These are phyloP conservation scores for Philereme transversata DNA, from an alignment of 2,888 invertebrate species.

Conservation along the genomic window DNA sequence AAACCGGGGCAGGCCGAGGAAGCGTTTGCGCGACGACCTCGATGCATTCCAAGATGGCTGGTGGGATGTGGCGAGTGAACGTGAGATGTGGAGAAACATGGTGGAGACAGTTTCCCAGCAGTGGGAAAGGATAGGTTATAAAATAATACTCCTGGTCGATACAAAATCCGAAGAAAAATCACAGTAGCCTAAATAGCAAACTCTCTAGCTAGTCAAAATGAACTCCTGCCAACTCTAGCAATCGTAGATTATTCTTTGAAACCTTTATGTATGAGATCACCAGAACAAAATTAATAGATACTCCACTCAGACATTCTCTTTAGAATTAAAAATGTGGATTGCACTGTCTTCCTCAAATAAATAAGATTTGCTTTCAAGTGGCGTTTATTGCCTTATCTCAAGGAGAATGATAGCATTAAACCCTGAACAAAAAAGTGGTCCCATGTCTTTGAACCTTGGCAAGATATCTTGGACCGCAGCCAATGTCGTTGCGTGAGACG, in stretches of 20 bases:
- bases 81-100: no score
- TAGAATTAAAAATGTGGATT: slow-evolving; percentile 60
- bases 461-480: slow-evolving; percentile 72
- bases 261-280: neutral
- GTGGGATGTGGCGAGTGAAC: no score
- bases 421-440: slow-evolving; percentile 68
- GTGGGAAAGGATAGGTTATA: no score
- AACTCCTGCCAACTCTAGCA: slow-evolving; percentile 8
- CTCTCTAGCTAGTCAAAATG: neutral
- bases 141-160: neutral
- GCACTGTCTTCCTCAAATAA: slow-evolving; percentile 69
- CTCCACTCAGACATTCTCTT: slow-evolving; percentile 45
- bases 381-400: slow-evolving; percentile 78
- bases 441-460: slow-evolving; percentile 80
- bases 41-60: no score
- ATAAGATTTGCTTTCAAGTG: slow-evolving; percentile 72
- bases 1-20: no score
- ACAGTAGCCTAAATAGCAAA: neutral
- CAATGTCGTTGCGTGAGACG: slow-evolving; percentile 68
- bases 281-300: slow-evolving; percentile 13
- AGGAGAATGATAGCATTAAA: slow-evolving; percentile 71
- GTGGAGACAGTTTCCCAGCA: no score
- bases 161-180: neutral
- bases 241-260: slow-evolving; percentile 1
- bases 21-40: no score